Evolutionary conservation across 2,888 invertebrate species (phyloP), one percentile per base, ranked within the genome.

Genomic region (Thymelicus sylvestris): DNA sequence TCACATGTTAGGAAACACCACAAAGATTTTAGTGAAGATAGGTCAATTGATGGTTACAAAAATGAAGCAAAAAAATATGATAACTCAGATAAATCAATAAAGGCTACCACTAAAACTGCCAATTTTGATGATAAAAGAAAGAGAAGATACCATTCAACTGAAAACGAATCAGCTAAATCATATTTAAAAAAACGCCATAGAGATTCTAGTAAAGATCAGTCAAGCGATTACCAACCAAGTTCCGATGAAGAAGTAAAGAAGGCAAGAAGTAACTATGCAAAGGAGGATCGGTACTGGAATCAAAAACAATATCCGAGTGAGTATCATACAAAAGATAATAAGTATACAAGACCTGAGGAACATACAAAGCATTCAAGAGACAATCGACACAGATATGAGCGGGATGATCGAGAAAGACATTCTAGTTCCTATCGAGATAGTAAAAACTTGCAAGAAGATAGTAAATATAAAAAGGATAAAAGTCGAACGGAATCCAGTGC

Each of bases 301-400:
- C 7, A 63, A 4, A 48, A 31, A n/a, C 24, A 47, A 63, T 63
- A 50, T 10, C 13, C 48, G 8, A 63, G n/a, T 12, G 39, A 52
- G n/a, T 39, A 64, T 52, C 50, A 39, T 15, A 0, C 50, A 39
- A 64, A 50, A 52, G 52, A 64, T 12, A 19, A 64, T 15, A 52
- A 50, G 19, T 12, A 52, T 39, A 3, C 7, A 1, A 50, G 52
- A 50, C 15, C 38, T n/a, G 52, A 64, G 3, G 7, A 38, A 50
- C n/a, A 50, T 38, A 3, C 24, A 13, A 63, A 31, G 31, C 8
- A 64, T 64, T 50, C 50, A 8, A 8, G 50, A 64, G 50, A 64
- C 15, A 39, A 52, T 52, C n/a, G 52, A 64, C 57, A 62, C 96
- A 59, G 95, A 95, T 80, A 92, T 92, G 72, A 63, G n/a, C 55